These are phyloP conservation scores for Pteronotus mesoamericanus DNA, from an alignment of 2,797 vertebrate species.

Conservation along the genomic window DNA sequence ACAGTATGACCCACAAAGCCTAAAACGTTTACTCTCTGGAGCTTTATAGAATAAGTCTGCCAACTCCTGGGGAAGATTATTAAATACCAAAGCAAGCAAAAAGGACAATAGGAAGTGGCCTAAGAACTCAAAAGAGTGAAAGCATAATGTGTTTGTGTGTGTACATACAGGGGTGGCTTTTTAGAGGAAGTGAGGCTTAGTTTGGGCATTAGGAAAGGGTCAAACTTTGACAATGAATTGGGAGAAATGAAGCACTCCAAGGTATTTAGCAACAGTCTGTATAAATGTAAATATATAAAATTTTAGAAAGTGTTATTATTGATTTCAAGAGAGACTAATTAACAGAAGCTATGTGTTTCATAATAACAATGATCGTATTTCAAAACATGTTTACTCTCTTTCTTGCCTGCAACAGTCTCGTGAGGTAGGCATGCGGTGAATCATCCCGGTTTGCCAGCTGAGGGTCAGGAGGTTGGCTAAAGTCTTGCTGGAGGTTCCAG, in stretches of 20 bases:
- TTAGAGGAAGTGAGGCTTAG: neutral
- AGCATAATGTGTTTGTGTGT: neutral
- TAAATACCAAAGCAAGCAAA: neutral
- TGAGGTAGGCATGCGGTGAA: neutral
- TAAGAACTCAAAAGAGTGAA: neutral
- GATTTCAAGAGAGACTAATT: conserved; percentile 3
- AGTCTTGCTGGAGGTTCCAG: neutral
- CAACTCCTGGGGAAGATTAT: neutral
- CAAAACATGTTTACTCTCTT: neutral
- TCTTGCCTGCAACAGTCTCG: neutral
- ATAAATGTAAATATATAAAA: neutral
- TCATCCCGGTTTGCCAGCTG: neutral
- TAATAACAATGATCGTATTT: neutral
- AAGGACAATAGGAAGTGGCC: neutral
- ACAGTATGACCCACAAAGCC: neutral
- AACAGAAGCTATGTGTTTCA: neutral
- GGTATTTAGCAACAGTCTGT: neutral
- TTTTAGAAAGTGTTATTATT: neutral
- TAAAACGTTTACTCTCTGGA: neutral
- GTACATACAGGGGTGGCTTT: neutral
- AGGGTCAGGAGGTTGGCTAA: neutral
- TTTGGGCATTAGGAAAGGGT: neutral
- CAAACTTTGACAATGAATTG: neutral
- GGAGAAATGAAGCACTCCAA: neutral
- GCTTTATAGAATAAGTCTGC: neutral